These are phyloP conservation scores for Bombus superbus DNA, from an alignment of 1,140 invertebrate species.

Conservation along the genomic window DNA sequence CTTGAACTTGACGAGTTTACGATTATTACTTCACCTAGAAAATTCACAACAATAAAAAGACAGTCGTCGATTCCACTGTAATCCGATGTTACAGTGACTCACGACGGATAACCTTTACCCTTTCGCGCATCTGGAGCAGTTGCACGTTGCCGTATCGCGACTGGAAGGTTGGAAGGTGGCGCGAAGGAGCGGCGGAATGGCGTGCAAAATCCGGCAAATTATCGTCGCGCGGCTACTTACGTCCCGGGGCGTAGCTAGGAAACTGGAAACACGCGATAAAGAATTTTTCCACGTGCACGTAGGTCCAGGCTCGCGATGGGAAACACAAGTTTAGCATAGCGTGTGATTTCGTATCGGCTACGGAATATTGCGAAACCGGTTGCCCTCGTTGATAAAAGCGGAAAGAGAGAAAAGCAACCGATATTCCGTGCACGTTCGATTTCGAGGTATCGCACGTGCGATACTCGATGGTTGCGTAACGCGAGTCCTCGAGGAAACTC, in stretches of 20 bases:
- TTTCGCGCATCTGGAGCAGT: background rate
- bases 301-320: constrained; percentile 8
- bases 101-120: constrained; percentile 1
- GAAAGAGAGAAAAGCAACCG: background rate
- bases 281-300: constrained; percentile 39
- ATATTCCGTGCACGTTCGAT: constrained; percentile 40
- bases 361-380: constrained; percentile 45
- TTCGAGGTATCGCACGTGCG: constrained; percentile 27
- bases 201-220: constrained; percentile 41
- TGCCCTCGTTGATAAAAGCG: constrained; percentile 35
- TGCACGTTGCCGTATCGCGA: background rate
- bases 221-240: constrained; percentile 18
- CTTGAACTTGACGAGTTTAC: background rate
- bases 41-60: background rate
- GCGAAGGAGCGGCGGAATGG: constrained; percentile 14
- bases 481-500: background rate
- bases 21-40: background rate
- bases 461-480: constrained; percentile 3
- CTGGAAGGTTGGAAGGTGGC: too few species aligned
- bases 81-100: background rate
- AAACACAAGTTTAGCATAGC: constrained; percentile 31
- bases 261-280: constrained; percentile 53
- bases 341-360: constrained; percentile 26
- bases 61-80: background rate
- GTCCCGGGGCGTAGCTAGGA: background rate